Conservation (phyloP, 1,140 invertebrate species). For the Trichonephila clavata region DNA sequence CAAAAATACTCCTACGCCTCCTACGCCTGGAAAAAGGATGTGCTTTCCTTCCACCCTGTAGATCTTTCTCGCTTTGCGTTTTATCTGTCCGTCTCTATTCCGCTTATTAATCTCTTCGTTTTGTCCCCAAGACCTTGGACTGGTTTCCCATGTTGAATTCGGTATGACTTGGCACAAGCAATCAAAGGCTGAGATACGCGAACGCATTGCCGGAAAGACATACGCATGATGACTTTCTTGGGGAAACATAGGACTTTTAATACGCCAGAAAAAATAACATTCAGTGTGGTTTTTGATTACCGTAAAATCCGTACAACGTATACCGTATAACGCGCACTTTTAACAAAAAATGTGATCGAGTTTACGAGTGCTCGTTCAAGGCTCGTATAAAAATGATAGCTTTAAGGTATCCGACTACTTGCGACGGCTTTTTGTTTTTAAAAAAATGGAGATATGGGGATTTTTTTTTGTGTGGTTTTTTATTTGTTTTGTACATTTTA, state of each 20-base stretch:
- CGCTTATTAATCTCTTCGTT: slow-evolving; percentile 35
- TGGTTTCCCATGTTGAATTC: slow-evolving; percentile 13
- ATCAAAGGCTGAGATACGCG: not conserved
- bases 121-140: slow-evolving; percentile 57
- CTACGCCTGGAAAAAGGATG: slow-evolving; percentile 57
- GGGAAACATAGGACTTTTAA: not conserved
- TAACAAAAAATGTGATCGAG: no score
- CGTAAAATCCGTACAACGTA: no score
- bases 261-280: not conserved
- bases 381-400: no score
- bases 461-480: no score
- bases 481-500: no score
- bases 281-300: not conserved
- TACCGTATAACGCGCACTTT: no score
- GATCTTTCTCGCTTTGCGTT: slow-evolving; percentile 16
- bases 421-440: no score
- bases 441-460: no score
- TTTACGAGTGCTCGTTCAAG: no score
- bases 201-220: not conserved
- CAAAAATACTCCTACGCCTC: slow-evolving; percentile 71
- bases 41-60: not conserved
- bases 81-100: slow-evolving; percentile 20
- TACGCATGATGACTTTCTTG: not conserved
- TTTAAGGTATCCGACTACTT: no score
- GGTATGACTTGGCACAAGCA: not conserved